A percentile compares a stretch with the other conserved stretches of the same genome.
Evolutionary conservation across 2,888 invertebrate species (phyloP).

Genomic region (Troides oblongomaculatus): DNA sequence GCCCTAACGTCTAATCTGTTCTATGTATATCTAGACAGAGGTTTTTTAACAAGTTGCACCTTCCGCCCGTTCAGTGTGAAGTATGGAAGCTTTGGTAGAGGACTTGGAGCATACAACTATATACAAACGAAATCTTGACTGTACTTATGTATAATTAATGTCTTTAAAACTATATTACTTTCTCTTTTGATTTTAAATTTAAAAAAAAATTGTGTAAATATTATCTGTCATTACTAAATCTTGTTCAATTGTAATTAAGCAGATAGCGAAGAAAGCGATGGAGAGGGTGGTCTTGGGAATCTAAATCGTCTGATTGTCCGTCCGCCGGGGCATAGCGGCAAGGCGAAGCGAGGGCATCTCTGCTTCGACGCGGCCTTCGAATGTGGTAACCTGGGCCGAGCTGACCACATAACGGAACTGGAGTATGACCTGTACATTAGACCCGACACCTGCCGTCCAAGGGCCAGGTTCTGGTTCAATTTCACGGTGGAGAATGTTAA

Average conservation of each 20-base stretch:
- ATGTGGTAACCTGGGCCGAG: constrained; percentile 97
- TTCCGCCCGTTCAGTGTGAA: constrained; percentile 33
- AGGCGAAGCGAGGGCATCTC: constrained; percentile 96
- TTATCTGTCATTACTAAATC: not conserved
- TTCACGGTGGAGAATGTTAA: constrained; percentile 98
- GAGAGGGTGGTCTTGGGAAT: constrained; percentile 96
- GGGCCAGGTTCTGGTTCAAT: constrained; percentile 97
- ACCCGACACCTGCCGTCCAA: constrained; percentile 97
- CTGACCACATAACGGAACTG: constrained; percentile 94
- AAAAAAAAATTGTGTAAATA: too few relatives aligned
- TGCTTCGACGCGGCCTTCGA: constrained; percentile 99
- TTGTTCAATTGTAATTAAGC: constrained; percentile 29
- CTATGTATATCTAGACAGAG: constrained; percentile 17
- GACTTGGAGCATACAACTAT: constrained; percentile 82
- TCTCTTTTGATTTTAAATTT: too few relatives aligned
- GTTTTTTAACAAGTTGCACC: constrained; percentile 25
- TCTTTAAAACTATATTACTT: too few relatives aligned
- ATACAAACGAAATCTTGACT: constrained; percentile 80
- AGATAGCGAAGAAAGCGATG: constrained; percentile 96
- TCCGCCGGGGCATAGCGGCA: constrained; percentile 95
- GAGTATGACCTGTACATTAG: constrained; percentile 98
- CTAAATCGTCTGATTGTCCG: constrained; percentile 92
- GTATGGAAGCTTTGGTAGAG: constrained; percentile 58
- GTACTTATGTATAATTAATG: constrained; percentile 45
- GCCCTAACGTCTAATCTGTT: constrained; percentile 45